Evolutionary conservation across 2,113 vertebrate species (phyloP).

Genomic region (Aspiorhynchus laticeps): DNA sequence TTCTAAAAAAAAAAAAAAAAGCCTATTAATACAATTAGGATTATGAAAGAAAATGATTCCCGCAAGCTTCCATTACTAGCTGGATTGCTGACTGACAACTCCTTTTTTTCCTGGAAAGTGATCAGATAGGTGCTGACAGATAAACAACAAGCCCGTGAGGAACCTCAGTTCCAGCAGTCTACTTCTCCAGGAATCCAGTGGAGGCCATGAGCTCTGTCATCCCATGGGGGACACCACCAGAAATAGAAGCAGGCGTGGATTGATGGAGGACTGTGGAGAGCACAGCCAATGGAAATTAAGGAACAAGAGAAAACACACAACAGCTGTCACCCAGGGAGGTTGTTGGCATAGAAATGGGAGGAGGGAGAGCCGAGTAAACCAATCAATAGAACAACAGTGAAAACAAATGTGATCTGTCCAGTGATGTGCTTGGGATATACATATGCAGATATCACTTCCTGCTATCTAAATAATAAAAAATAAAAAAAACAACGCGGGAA

Average conservation of each 20-base stretch:
- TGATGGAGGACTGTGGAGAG: conserved; percentile 30
- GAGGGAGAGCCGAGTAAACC: neutral
- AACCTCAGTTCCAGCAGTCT: neutral
- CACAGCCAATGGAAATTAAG: conserved; percentile 43
- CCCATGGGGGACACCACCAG: conserved; percentile 31
- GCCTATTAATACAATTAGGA: neutral
- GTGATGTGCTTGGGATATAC: neutral
- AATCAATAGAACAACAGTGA: conserved; percentile 28
- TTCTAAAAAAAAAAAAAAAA: neutral
- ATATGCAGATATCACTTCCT: neutral
- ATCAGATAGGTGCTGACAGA: conserved; percentile 42
- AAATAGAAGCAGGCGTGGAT: conserved; percentile 50
- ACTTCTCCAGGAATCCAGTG: neutral
- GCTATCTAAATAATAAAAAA: neutral
- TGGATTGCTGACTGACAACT: neutral
- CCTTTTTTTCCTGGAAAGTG: neutral
- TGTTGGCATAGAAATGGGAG: conserved; percentile 46
- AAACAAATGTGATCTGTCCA: neutral
- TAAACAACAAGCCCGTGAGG: conserved; percentile 16
- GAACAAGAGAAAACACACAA: conserved; percentile 43
- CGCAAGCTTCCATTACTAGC: neutral
- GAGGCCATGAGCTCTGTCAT: neutral
- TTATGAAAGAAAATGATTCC: neutral
- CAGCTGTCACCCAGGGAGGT: conserved; percentile 42
- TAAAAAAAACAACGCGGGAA: neutral